These are phyloP conservation scores for Syrista parreyssii DNA, from an alignment of 2,888 invertebrate genomes.

Conservation along the genomic window DNA sequence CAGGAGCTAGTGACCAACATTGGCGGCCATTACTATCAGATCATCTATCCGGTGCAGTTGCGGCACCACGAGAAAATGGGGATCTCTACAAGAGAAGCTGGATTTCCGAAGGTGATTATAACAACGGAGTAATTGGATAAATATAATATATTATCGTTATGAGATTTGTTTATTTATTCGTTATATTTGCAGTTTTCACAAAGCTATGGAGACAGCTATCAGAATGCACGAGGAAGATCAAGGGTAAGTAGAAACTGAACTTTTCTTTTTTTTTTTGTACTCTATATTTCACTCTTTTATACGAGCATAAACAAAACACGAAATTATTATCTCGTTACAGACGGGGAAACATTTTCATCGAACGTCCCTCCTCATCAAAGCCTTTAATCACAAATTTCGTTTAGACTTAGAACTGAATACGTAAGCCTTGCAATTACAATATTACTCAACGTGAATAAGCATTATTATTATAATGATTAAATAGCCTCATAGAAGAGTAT, in stretches of 20 bases:
- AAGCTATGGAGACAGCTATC: slow-evolving; percentile 68
- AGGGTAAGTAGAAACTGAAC: slow-evolving; percentile 68
- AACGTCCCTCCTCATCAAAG: slow-evolving; percentile 95
- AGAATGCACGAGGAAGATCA: slow-evolving; percentile 67
- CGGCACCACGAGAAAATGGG: slow-evolving; percentile 96
- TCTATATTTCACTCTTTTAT: slow-evolving; percentile 29
- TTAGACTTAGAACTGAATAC: slow-evolving; percentile 96
- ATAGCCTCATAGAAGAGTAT: neutral
- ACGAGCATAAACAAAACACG: neutral
- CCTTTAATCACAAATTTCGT: slow-evolving; percentile 96
- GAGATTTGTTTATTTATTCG: neutral
- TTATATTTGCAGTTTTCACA: slow-evolving; percentile 52
- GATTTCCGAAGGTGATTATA: slow-evolving; percentile 81
- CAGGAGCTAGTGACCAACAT: slow-evolving; percentile 92
- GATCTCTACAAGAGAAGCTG: slow-evolving; percentile 92
- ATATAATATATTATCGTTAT: neutral
- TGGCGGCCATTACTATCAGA: slow-evolving; percentile 92
- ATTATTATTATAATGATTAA: neutral
- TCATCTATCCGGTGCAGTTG: slow-evolving; percentile 93
- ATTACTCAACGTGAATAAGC: neutral
- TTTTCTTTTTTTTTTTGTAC: slow-evolving; percentile 18
- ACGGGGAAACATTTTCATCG: slow-evolving; percentile 93
- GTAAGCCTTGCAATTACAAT: slow-evolving; percentile 70
- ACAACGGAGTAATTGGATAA: neutral
- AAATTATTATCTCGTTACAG: slow-evolving; percentile 73